phyloP scores from a whole-genome alignment of 1,140 invertebrate species.

The Catajapyx aquilonaris region DNA sequence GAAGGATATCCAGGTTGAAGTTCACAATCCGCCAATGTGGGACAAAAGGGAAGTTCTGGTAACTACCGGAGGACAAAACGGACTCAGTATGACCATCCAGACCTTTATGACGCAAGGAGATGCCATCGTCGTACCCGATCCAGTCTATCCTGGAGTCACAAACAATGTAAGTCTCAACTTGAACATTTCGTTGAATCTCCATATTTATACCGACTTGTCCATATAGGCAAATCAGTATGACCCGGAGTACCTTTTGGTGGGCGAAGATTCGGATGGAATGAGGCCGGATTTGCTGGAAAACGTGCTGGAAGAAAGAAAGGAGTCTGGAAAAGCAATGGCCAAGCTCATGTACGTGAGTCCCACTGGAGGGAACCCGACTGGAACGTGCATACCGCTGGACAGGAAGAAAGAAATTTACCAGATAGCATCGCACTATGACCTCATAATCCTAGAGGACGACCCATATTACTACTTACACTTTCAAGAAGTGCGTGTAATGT shows the following conservation, averaged over 20 bases:
- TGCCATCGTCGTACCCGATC: conserved; percentile 42
- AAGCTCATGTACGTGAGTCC: conserved; percentile 37
- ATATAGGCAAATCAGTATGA: too few species aligned
- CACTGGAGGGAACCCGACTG: conserved; percentile 45
- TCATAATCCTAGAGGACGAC: conserved; percentile 61
- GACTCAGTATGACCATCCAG: conserved; percentile 45
- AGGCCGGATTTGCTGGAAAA: too few species aligned
- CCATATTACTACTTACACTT: conserved; percentile 58
- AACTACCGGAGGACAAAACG: conserved; percentile 52
- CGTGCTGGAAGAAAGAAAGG: too few species aligned
- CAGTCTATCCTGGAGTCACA: conserved; percentile 42
- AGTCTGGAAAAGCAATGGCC: too few species aligned
- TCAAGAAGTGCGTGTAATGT: too few species aligned
- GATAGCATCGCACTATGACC: conserved; percentile 49
- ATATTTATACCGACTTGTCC: too few species aligned
- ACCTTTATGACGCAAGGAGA: conserved; percentile 41
- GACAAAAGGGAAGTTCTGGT: conserved; percentile 35
- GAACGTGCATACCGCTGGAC: conserved; percentile 36
- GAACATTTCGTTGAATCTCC: conserved; percentile 3
- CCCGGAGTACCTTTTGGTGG: too few species aligned
- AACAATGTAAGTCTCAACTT: conserved; percentile 34
- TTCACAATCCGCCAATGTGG: conserved; percentile 42
- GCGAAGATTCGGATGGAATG: too few species aligned
- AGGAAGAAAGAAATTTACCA: conserved; percentile 46
- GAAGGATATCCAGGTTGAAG: conserved; percentile 34